Conservation (phyloP, 1,140 invertebrate genomes). For the Halictus rubicundus region DNA sequence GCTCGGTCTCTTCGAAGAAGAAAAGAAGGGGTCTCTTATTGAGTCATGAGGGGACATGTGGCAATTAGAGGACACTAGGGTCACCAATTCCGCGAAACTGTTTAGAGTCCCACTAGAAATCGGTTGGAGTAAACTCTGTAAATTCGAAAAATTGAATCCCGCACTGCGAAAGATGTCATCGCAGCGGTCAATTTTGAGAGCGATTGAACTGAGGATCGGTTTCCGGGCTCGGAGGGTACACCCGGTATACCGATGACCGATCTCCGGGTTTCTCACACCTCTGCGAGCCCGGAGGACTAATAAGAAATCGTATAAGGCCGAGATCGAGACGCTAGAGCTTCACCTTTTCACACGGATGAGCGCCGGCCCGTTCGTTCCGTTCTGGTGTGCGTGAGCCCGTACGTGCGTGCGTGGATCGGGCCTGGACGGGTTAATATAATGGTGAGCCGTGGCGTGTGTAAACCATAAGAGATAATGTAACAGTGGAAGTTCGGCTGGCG, state of each 20-base stretch:
- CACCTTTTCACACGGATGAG: constrained; percentile 25
- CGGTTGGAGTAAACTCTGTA: no score
- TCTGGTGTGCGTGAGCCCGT: background rate
- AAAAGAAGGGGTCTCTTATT: no score
- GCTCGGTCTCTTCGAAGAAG: no score
- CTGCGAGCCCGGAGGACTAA: constrained; percentile 49
- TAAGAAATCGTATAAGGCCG: constrained; percentile 64
- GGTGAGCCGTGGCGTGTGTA: constrained; percentile 63
- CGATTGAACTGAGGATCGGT: background rate
- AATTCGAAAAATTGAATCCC: no score
- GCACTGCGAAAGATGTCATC: no score
- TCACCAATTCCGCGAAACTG: no score
- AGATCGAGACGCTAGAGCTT: constrained; percentile 44
- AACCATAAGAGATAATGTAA: constrained; percentile 68
- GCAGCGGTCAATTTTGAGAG: no score
- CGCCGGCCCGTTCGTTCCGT: background rate
- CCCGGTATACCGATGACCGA: constrained; percentile 34
- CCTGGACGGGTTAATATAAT: constrained; percentile 54
- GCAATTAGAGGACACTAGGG: no score
- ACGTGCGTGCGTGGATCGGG: constrained; percentile 16
- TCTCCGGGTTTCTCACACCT: constrained; percentile 44
- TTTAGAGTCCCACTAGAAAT: no score
- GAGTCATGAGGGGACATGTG: no score
- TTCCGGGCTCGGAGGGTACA: background rate
- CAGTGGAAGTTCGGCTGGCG: constrained; percentile 73